These are phyloP conservation scores for Zophobas atratus DNA, from an alignment of 1,140 invertebrate genomes.

Conservation along the genomic window DNA sequence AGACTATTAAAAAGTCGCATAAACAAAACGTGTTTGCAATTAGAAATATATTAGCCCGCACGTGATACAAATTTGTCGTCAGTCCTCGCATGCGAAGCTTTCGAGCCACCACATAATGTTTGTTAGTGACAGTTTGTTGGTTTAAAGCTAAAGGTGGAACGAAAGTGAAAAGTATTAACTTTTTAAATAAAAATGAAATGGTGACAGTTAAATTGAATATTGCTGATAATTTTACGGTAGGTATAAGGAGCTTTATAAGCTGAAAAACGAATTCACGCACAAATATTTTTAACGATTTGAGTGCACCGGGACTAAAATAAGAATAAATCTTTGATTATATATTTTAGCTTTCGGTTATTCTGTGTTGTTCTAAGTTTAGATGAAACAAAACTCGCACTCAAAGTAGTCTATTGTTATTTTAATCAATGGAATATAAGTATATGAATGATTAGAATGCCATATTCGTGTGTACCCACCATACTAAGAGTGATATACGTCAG, in stretches of 20 bases:
- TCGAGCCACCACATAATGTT: neutral
- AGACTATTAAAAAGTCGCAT: constrained; percentile 47
- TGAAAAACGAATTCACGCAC: too few species aligned
- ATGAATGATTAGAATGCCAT: too few species aligned
- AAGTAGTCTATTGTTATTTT: too few species aligned
- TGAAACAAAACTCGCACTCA: too few species aligned
- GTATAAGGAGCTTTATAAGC: neutral
- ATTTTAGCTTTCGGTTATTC: too few species aligned
- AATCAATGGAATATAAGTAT: too few species aligned
- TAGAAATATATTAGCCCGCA: constrained; percentile 46
- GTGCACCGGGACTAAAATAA: too few species aligned
- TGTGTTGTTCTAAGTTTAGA: too few species aligned
- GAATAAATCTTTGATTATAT: too few species aligned
- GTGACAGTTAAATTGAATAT: constrained; percentile 31
- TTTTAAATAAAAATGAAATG: constrained; percentile 40
- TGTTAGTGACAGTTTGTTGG: constrained; percentile 14
- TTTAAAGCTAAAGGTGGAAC: neutral
- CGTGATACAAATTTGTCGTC: constrained; percentile 34
- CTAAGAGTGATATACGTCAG: too few species aligned
- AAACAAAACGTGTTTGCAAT: constrained; percentile 46
- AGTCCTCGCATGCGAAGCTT: constrained; percentile 19
- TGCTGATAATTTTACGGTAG: constrained; percentile 27
- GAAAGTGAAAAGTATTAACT: constrained; percentile 10
- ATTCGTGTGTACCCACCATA: too few species aligned
- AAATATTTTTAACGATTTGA: too few species aligned